Evolutionary conservation across 2,797 vertebrate genomes (phyloP).

Genomic region (Pseudomugil tenellus): DNA sequence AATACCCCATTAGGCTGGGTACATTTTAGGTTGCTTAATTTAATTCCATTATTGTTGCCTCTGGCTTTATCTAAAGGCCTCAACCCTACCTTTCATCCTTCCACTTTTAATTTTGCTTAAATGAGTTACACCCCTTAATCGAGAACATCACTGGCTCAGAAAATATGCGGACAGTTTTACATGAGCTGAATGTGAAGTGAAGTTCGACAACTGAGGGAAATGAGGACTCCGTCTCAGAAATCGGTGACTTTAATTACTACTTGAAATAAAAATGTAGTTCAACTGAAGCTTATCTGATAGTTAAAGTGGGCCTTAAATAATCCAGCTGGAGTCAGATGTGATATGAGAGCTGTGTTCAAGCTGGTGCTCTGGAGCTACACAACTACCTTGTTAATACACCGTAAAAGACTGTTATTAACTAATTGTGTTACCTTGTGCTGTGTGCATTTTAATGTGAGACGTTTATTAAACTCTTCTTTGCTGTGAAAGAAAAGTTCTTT

Average conservation of each 20-base stretch:
- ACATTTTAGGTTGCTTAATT: not conserved
- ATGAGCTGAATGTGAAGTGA: not conserved
- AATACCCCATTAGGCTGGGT: not conserved
- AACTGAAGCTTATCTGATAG: not conserved
- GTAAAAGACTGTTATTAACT: constrained; percentile 35
- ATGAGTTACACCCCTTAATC: not conserved
- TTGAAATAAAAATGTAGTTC: constrained; percentile 16
- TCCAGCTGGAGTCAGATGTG: constrained; percentile 25
- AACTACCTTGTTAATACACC: constrained; percentile 31
- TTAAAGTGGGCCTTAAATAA: constrained; percentile 23
- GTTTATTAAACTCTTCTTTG: constrained; percentile 37
- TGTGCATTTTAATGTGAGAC: constrained; percentile 15
- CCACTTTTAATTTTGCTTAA: not conserved
- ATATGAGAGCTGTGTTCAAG: constrained; percentile 14
- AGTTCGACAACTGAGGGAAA: not conserved
- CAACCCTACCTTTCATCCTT: not conserved
- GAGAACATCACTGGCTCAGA: not conserved
- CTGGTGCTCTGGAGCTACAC: constrained; percentile 15
- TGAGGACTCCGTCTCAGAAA: not conserved
- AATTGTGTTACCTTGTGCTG: constrained; percentile 10
- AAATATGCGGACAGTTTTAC: constrained; percentile 10
- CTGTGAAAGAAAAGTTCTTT: constrained; percentile 2
- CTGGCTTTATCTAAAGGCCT: not conserved
- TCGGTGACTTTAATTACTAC: constrained; percentile 4
- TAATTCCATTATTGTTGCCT: not conserved